A percentile compares a stretch with the other conserved stretches of the same genome.
Evolutionary conservation across 2,888 invertebrate species (phyloP).

Genomic region (Ypsolopha scabrella): DNA sequence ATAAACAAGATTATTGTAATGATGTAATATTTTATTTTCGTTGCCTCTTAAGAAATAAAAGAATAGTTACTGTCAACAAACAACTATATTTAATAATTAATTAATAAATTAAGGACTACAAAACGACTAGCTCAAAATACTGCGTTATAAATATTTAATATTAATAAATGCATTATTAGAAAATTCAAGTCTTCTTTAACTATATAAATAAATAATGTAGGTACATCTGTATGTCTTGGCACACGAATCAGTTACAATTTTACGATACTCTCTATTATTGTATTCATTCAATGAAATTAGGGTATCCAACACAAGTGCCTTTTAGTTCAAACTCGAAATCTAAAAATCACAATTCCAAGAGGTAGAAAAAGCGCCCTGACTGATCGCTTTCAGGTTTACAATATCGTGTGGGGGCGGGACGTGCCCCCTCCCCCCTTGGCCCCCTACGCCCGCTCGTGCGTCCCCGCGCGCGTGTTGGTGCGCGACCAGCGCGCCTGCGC

Average conservation of each 20-base stretch:
- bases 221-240: neutral
- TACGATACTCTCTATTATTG: too few species aligned
- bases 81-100: constrained; percentile 19
- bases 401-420: neutral
- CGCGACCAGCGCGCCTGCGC: constrained; percentile 31
- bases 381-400: too few species aligned
- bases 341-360: too few species aligned
- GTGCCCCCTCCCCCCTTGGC: constrained; percentile 2
- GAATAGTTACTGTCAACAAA: constrained; percentile 9
- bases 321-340: too few species aligned
- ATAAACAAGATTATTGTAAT: neutral
- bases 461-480: too few species aligned
- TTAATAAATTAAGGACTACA: neutral
- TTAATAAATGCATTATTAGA: constrained; percentile 15
- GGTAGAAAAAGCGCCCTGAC: too few species aligned
- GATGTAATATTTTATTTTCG: neutral
- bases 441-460: too few species aligned
- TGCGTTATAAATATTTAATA: constrained; percentile 4
- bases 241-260: too few species aligned
- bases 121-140: constrained; percentile 8
- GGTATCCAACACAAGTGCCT: too few species aligned
- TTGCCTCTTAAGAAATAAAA: constrained; percentile 13
- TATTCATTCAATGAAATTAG: too few species aligned
- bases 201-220: neutral
- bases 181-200: constrained; percentile 4